Percentiles rank a stretch among this genome's conserved stretches.
phyloP scores from a whole-genome alignment of 1,140 invertebrate species.

The Plodia interpunctella region DNA sequence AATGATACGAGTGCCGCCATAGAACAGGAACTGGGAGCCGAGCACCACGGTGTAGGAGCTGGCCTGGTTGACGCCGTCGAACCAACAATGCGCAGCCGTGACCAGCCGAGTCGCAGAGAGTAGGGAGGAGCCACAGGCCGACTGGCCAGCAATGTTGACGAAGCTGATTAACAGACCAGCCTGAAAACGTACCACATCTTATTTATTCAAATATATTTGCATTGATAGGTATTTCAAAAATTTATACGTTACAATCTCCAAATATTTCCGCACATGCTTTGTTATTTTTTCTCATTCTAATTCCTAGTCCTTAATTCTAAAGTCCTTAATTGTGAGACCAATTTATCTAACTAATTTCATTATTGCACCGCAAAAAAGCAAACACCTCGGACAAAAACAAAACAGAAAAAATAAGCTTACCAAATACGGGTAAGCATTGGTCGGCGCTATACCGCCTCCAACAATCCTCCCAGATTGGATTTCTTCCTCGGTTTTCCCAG shows the following conservation, averaged over 20 bases:
- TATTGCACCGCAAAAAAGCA: background rate
- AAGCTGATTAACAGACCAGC: constrained; percentile 37
- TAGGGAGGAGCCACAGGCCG: constrained; percentile 28
- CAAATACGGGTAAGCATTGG: constrained; percentile 38
- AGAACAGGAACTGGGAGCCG: constrained; percentile 26
- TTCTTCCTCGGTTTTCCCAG: background rate
- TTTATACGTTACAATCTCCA: too few species aligned
- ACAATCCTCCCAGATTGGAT: constrained; percentile 28
- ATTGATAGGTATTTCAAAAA: too few species aligned
- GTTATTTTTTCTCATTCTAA: too few species aligned
- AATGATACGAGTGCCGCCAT: constrained; percentile 20
- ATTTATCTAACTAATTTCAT: too few species aligned
- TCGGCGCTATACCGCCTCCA: constrained; percentile 31
- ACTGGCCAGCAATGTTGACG: constrained; percentile 19
- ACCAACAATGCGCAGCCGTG: constrained; percentile 31
- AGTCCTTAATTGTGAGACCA: too few species aligned
- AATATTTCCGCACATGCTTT: too few species aligned
- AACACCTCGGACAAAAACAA: background rate
- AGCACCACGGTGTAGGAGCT: constrained; percentile 21
- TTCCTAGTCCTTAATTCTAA: too few species aligned
- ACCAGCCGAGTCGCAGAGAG: constrained; percentile 20
- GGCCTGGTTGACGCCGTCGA: constrained; percentile 17
- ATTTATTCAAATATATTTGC: too few species aligned
- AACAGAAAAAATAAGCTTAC: constrained; percentile 17
- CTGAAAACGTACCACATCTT: constrained; percentile 26